Conservation (phyloP, 2,113 vertebrate species). For the Pogonocichla stellata region DNA sequence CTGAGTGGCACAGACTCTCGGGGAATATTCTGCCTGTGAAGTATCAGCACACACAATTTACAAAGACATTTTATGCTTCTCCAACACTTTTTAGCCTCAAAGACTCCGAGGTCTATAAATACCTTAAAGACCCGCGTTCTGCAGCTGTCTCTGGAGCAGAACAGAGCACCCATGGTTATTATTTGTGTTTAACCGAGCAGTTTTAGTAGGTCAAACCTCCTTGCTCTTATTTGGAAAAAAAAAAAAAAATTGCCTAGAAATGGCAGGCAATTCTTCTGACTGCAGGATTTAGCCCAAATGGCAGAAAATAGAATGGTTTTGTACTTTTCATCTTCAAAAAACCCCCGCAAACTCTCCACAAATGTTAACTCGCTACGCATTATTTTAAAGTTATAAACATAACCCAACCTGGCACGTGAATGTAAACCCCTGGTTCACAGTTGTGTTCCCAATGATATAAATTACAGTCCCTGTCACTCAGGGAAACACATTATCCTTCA, state of each 20-base stretch:
- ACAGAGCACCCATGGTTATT: conserved; percentile 47
- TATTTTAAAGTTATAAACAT: conserved; percentile 4
- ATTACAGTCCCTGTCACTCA: conserved; percentile 39
- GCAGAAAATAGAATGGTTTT: not conserved
- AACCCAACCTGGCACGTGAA: conserved; percentile 34
- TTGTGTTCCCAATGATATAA: not conserved
- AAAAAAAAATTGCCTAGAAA: conserved; percentile 5
- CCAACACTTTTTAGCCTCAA: conserved; percentile 46
- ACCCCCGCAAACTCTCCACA: not conserved
- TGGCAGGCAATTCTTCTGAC: not conserved
- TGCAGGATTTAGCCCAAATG: not conserved
- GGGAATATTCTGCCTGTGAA: not conserved
- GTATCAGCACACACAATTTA: not conserved
- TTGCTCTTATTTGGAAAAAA: not conserved
- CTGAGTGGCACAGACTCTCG: not conserved
- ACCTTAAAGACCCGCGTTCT: not conserved
- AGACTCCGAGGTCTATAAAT: conserved; percentile 48
- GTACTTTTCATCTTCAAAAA: not conserved
- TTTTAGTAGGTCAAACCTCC: conserved; percentile 57
- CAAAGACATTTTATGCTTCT: conserved; percentile 52
- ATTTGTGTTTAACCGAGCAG: conserved; percentile 52
- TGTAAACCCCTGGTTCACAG: conserved; percentile 1
- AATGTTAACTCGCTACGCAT: not conserved
- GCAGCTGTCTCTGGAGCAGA: conserved; percentile 16
- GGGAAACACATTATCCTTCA: not conserved